Conservation (phyloP, 2,113 vertebrate species). For the Oryzias melastigma region DNA sequence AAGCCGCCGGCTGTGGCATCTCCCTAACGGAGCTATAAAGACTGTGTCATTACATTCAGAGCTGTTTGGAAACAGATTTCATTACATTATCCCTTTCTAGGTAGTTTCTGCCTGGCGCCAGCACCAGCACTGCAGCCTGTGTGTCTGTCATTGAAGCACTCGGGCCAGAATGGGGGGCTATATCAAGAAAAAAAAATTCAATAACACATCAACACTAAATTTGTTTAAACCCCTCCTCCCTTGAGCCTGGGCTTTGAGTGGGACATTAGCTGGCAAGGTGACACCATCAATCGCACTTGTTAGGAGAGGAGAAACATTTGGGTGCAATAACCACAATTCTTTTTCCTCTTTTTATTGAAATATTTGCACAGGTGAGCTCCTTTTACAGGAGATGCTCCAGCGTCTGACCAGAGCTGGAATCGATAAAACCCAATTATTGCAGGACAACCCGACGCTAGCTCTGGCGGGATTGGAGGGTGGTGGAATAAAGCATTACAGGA, state of each 20-base stretch:
- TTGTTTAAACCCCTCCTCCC: conserved; percentile 22
- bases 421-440: conserved; percentile 75
- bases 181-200: conserved; percentile 57
- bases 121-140: conserved; percentile 41
- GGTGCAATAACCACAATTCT: conserved; percentile 45
- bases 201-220: conserved; percentile 48
- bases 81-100: conserved; percentile 63
- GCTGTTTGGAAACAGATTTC: conserved; percentile 57
- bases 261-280: conserved; percentile 36
- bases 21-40: conserved; percentile 48
- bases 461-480: conserved; percentile 54
- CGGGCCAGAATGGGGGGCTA: conserved; percentile 30
- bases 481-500: conserved; percentile 49
- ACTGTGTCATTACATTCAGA: conserved; percentile 44
- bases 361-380: conserved; percentile 71
- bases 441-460: conserved; percentile 46
- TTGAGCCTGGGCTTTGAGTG: conserved; percentile 31
- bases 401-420: conserved; percentile 63
- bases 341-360: conserved; percentile 60
- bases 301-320: background rate
- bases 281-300: conserved; percentile 42
- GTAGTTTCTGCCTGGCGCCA: conserved; percentile 46
- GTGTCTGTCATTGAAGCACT: conserved; percentile 45
- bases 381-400: conserved; percentile 64
- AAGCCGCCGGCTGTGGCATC: conserved; percentile 40